Conservation (phyloP, 2,113 vertebrate genomes). For the Tringa solitaria region DNA sequence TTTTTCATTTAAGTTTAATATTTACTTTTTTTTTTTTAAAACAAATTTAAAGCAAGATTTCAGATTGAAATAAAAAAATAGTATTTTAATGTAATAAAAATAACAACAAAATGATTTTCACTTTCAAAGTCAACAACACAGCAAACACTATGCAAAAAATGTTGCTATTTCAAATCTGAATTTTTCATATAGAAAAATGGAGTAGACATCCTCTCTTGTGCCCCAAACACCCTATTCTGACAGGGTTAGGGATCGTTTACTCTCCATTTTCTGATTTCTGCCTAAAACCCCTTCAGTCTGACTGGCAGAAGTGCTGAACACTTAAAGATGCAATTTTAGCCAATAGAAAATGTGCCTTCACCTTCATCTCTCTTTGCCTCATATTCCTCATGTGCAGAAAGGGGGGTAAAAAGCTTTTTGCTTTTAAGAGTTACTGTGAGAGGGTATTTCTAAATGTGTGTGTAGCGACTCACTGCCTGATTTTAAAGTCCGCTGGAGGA, state of each 20-base stretch:
- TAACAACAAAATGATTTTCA: not conserved
- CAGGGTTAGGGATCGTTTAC: not conserved
- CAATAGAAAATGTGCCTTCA: not conserved
- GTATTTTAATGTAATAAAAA: not conserved
- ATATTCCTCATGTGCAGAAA: not conserved
- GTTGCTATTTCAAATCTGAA: not conserved
- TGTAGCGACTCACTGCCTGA: not conserved
- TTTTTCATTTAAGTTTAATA: not conserved
- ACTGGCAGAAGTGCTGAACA: not conserved
- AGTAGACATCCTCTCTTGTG: not conserved
- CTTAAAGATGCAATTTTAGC: not conserved
- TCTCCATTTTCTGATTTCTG: not conserved
- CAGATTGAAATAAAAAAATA: not conserved
- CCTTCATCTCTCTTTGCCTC: not conserved
- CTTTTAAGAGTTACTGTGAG: not conserved
- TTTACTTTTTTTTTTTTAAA: not conserved
- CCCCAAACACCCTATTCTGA: not conserved
- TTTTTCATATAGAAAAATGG: not conserved
- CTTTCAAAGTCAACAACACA: not conserved
- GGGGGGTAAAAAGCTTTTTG: not conserved
- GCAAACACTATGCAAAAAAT: not conserved
- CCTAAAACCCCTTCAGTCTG: not conserved
- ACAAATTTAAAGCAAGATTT: not conserved
- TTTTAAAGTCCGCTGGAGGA: not conserved
- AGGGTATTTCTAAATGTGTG: not conserved